Percentiles rank a stretch among this genome's conserved stretches.
Evolutionary conservation across 2,113 vertebrate genomes (phyloP).

Genomic region (Campylorhamphus procurvoides): DNA sequence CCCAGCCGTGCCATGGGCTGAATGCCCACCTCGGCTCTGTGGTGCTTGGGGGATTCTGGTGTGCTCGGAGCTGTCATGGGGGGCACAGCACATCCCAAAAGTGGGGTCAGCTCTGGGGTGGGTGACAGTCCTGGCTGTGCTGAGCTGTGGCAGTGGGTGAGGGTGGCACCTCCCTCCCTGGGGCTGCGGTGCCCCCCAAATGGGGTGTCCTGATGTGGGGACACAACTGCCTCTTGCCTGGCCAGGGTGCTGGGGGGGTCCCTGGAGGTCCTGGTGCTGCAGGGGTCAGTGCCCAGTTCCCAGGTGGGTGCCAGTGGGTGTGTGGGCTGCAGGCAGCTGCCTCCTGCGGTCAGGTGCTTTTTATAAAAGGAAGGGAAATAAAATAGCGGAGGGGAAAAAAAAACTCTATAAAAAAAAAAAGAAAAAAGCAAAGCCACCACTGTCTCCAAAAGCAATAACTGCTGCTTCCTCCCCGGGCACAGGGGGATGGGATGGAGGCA

Average conservation of each 20-base stretch:
- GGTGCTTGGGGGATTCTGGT: not conserved
- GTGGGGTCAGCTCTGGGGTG: not conserved
- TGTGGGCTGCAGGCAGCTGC: constrained; percentile 1
- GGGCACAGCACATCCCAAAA: not conserved
- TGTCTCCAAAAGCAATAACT: constrained; percentile 41
- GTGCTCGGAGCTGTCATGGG: not conserved
- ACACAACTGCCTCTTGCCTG: rapidly evolving
- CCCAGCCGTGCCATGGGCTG: rapidly evolving
- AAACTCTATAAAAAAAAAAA: not conserved
- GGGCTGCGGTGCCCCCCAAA: not conserved
- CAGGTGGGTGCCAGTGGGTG: not conserved
- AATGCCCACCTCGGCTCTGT: rapidly evolving
- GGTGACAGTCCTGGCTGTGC: not conserved
- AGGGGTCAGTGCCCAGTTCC: not conserved
- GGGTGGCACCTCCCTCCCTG: not conserved
- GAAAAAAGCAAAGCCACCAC: not conserved
- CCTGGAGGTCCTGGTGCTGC: not conserved
- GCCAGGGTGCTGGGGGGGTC: not conserved
- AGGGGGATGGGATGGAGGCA: not conserved
- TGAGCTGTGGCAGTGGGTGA: not conserved
- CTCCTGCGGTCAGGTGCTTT: constrained; percentile 70
- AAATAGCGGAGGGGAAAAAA: not conserved
- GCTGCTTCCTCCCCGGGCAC: not conserved
- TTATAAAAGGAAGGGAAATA: constrained; percentile 34
- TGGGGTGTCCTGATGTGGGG: rapidly evolving